Percentiles rank a stretch among this genome's conserved stretches.
These are phyloP conservation scores for Lysandra bellargus DNA, from an alignment of 2,888 invertebrate genomes.

Conservation along the genomic window DNA sequence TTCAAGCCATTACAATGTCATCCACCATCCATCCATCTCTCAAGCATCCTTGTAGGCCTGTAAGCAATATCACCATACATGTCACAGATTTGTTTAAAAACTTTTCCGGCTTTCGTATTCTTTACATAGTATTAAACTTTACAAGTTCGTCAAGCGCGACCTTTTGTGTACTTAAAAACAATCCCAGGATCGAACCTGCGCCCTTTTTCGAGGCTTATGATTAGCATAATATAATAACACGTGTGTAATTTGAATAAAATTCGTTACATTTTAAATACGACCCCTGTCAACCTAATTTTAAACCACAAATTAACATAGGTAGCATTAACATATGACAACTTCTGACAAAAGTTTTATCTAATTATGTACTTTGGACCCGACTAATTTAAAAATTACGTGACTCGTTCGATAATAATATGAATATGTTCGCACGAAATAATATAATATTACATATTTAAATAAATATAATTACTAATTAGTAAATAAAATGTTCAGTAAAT, in stretches of 20 bases:
- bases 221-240: slow-evolving; percentile 14
- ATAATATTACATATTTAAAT: not conserved
- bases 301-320: slow-evolving; percentile 24
- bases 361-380: slow-evolving; percentile 4
- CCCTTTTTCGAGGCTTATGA: not conserved
- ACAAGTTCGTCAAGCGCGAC: not conserved
- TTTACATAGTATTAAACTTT: not conserved
- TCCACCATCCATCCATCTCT: no score
- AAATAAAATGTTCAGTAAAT: no score
- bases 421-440: not conserved
- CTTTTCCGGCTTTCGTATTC: no score
- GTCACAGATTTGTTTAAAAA: no score
- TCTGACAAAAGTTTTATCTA: slow-evolving; percentile 8
- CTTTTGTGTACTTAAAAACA: not conserved
- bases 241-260: slow-evolving; percentile 21
- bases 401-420: not conserved
- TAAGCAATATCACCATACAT: no score
- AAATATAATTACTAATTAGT: not conserved
- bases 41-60: no score
- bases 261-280: slow-evolving; percentile 19
- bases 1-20: no score
- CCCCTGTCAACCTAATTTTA: slow-evolving; percentile 25
- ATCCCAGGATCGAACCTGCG: not conserved
- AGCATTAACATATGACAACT: slow-evolving; percentile 18
- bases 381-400: not conserved